Conservation (phyloP, 2,888 invertebrate genomes). For the Timema cristinae region DNA sequence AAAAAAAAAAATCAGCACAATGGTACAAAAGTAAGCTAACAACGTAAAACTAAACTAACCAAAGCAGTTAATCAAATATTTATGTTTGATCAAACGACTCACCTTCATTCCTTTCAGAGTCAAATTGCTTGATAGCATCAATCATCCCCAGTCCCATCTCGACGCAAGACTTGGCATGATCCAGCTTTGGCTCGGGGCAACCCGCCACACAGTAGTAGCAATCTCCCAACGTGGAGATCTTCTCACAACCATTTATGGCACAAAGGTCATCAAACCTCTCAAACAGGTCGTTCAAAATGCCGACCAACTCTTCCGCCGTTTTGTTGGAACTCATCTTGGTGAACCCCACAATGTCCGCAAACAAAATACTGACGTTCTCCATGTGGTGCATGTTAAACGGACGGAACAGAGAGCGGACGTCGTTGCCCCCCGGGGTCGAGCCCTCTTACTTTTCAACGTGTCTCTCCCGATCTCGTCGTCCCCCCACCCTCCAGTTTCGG, state of each 20-base stretch:
- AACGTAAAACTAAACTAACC: neutral
- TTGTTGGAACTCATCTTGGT: constrained; percentile 97
- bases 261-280: constrained; percentile 93
- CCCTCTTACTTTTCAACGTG: constrained; percentile 37
- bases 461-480: constrained; percentile 45
- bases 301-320: constrained; percentile 92
- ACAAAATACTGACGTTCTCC: constrained; percentile 94
- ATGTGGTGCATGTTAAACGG: constrained; percentile 97
- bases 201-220: constrained; percentile 95
- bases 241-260: constrained; percentile 85
- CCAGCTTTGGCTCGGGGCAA: constrained; percentile 85
- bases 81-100: neutral
- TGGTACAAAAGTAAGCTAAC: neutral
- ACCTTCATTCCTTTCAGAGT: constrained; percentile 82
- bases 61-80: neutral
- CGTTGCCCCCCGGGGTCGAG: constrained; percentile 38
- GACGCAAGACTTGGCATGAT: constrained; percentile 93
- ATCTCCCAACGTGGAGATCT: constrained; percentile 93
- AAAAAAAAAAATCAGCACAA: neutral
- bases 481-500: constrained; percentile 57
- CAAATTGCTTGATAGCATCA: constrained; percentile 85
- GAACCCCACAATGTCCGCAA: constrained; percentile 97
- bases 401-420: constrained; percentile 80
- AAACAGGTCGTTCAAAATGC: constrained; percentile 92
- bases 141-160: constrained; percentile 98